phyloP scores from a whole-genome alignment of 2,797 vertebrate genomes.

The Columba guinea region DNA sequence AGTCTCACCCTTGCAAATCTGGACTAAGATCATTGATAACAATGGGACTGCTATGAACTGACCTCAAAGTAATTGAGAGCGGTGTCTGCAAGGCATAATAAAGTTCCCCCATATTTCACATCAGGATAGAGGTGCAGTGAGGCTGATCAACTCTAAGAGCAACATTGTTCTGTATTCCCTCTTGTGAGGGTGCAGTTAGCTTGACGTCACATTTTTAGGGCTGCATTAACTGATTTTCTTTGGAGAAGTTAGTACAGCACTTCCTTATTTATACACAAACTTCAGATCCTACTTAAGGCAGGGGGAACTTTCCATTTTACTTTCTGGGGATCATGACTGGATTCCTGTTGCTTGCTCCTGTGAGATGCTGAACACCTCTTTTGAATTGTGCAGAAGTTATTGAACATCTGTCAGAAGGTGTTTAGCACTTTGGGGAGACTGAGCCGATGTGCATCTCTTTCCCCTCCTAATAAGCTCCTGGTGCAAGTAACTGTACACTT shows the following conservation, averaged over 20 bases:
- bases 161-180: background rate
- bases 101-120: background rate
- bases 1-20: background rate
- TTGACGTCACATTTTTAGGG: background rate
- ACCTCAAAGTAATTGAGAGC: background rate
- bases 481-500: background rate
- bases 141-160: background rate
- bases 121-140: background rate
- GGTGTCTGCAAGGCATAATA: background rate
- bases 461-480: background rate
- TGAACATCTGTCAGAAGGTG: background rate
- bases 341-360: background rate
- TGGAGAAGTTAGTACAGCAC: background rate
- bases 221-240: background rate
- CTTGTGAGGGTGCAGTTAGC: background rate
- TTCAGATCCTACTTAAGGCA: background rate
- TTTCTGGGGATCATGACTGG: background rate
- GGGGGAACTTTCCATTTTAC: background rate
- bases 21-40: background rate
- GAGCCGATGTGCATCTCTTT: rapidly evolving
- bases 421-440: background rate
- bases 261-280: background rate
- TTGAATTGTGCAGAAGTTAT: background rate
- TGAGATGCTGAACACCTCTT: background rate
- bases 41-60: background rate